Conservation (phyloP, 2,113 vertebrate species). For the Synchiropus splendidus region DNA sequence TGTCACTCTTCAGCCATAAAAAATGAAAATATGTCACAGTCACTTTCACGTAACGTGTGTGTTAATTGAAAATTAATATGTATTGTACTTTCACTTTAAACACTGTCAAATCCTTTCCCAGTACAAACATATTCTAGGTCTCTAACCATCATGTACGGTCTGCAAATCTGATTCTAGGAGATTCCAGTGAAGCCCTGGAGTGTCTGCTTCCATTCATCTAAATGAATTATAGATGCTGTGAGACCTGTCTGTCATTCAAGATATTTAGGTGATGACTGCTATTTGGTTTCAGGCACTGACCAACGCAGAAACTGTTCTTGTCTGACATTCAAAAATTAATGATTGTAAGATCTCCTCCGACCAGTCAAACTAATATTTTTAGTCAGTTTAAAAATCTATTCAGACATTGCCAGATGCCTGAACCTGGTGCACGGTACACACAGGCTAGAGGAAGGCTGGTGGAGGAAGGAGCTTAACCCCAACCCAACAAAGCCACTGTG, state of each 20-base stretch:
- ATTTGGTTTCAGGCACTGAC: conserved; percentile 17
- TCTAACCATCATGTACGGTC: conserved; percentile 15
- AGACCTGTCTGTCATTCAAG: conserved; percentile 12
- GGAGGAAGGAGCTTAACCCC: too few relatives aligned
- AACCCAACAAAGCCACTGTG: too few relatives aligned
- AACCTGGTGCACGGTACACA: too few relatives aligned
- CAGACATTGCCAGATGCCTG: too few relatives aligned
- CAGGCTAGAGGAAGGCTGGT: too few relatives aligned
- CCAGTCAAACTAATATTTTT: too few relatives aligned
- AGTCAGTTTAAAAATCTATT: too few relatives aligned
- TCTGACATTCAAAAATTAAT: too few relatives aligned
- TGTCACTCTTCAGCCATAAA: conserved; percentile 4
- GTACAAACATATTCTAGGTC: conserved; percentile 11
- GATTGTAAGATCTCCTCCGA: too few relatives aligned
- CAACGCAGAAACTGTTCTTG: too few relatives aligned
- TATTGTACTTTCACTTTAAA: background rate
- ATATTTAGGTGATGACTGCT: conserved; percentile 20
- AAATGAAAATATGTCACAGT: conserved; percentile 9
- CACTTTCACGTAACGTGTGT: conserved; percentile 2
- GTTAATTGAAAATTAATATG: too few relatives aligned
- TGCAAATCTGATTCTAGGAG: conserved; percentile 20
- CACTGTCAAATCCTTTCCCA: too few relatives aligned
- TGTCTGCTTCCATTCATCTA: conserved; percentile 21
- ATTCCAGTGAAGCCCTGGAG: conserved; percentile 12
- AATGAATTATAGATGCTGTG: conserved; percentile 40